phyloP scores from a whole-genome alignment of 2,888 invertebrate genomes.

The Dryocosmus kuriphilus region DNA sequence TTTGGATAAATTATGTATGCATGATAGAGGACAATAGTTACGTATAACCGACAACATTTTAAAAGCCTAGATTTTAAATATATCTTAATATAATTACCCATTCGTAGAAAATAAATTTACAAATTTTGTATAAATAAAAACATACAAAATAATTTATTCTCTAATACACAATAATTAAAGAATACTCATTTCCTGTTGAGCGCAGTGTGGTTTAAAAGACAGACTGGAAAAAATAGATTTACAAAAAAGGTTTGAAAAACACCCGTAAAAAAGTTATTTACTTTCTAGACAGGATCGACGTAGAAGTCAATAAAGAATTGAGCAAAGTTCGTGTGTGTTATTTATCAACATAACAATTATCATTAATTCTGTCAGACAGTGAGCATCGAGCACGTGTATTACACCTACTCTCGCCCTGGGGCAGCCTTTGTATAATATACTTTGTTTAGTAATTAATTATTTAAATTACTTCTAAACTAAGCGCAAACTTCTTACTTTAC shows the following conservation, averaged over 20 bases:
- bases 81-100: conserved; percentile 18
- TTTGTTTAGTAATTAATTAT: conserved; percentile 21
- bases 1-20: not conserved
- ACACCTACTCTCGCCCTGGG: conserved; percentile 6
- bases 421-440: conserved; percentile 21
- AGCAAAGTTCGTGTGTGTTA: conserved; percentile 32
- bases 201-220: not conserved
- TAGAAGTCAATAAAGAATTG: conserved; percentile 18
- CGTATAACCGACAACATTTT: not conserved
- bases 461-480: conserved; percentile 4
- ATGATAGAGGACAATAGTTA: not conserved
- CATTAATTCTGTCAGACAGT: conserved; percentile 29
- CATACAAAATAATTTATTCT: conserved; percentile 1
- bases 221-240: conserved; percentile 15
- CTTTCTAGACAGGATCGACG: not conserved
- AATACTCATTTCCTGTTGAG: not conserved
- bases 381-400: conserved; percentile 32
- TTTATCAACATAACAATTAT: conserved; percentile 31
- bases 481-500: conserved; percentile 19
- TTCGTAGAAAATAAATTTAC: not conserved
- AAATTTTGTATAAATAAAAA: conserved; percentile 7
- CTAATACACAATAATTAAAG: conserved; percentile 3
- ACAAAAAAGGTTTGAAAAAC: not conserved
- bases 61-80: conserved; percentile 8
- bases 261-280: not conserved